phyloP scores from a whole-genome alignment of 2,113 vertebrate genomes.

The Miniopterus natalensis region DNA sequence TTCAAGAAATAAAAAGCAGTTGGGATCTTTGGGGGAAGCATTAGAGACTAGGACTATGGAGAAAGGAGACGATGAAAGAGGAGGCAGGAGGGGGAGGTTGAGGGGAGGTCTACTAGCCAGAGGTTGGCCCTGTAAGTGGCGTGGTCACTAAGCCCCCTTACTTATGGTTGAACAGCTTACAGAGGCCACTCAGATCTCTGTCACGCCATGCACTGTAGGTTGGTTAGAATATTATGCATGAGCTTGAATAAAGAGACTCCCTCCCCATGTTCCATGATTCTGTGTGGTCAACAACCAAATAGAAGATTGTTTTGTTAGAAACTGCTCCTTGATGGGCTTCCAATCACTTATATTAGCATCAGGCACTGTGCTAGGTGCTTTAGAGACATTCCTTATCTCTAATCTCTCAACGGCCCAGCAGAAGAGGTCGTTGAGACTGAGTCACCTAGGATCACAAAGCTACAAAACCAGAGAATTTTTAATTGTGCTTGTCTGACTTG shows the following conservation, averaged over 20 bases:
- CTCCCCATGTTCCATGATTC: not conserved
- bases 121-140: not conserved
- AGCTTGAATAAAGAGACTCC: conserved; percentile 1
- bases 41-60: not conserved
- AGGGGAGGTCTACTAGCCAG: not conserved
- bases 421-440: not conserved
- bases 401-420: not conserved
- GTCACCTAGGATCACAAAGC: not conserved
- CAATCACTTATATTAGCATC: not conserved
- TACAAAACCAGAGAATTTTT: conserved; percentile 21
- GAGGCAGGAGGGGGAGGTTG: not conserved
- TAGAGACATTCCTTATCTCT: not conserved
- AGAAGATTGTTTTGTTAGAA: not conserved
- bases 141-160: not conserved
- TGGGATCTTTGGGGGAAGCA: not conserved
- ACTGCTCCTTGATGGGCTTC: not conserved
- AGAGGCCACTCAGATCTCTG: not conserved
- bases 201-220: not conserved
- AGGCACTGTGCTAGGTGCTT: not conserved
- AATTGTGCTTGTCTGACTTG: not conserved
- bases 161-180: not conserved
- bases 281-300: not conserved
- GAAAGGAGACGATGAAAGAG: not conserved
- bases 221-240: not conserved
- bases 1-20: not conserved